Percentiles rank a stretch among this genome's conserved stretches.
Conservation (phyloP, 2,888 invertebrate species). For the Metallyticus violacea region DNA sequence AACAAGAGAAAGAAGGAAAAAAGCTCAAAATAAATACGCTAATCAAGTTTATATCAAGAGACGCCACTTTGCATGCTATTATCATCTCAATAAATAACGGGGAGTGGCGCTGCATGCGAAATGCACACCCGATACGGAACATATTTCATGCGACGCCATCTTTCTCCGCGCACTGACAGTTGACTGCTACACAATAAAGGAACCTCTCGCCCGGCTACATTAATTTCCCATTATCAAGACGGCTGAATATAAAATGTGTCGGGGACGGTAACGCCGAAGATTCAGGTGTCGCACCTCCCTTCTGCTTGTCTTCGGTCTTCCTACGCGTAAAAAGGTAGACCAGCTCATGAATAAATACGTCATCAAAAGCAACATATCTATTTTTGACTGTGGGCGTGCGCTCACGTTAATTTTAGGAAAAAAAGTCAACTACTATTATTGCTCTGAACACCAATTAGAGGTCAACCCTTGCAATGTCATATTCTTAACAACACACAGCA, state of each 20-base stretch:
- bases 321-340: background rate
- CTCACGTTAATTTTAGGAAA: no score
- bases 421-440: no score
- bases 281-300: background rate
- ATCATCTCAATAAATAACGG: background rate
- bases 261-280: no score
- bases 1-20: background rate
- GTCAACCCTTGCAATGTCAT: no score
- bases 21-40: background rate
- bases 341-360: background rate
- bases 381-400: background rate
- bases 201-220: background rate
- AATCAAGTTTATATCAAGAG: background rate
- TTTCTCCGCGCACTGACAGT: background rate
- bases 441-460: no score
- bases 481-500: no score
- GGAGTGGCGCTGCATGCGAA: background rate
- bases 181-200: background rate
- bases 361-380: background rate
- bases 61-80: background rate
- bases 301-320: background rate
- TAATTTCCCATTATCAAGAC: background rate
- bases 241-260: background rate
- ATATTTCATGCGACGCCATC: background rate
- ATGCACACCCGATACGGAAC: background rate